Percentiles rank a stretch among this genome's conserved stretches.
Conservation (phyloP, 2,113 vertebrate species). For the Syngnathoides biaculeatus region DNA sequence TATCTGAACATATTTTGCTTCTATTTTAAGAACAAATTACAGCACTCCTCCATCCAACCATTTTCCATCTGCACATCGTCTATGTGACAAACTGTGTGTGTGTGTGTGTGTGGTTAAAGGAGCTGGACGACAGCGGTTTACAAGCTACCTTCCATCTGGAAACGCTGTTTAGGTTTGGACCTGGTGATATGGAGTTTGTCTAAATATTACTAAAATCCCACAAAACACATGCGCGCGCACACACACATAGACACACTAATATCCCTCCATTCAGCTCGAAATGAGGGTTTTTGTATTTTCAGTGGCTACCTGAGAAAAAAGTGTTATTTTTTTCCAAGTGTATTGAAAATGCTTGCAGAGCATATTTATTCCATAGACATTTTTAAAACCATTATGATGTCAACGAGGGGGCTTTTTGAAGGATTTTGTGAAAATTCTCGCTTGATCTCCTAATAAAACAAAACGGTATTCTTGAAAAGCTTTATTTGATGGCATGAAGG, state of each 20-base stretch:
- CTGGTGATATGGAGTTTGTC: not conserved
- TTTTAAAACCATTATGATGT: too few species aligned
- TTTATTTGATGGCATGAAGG: too few species aligned
- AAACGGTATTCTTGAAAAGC: too few species aligned
- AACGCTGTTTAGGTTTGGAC: not conserved
- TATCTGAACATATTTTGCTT: conserved; percentile 34
- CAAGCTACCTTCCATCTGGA: not conserved
- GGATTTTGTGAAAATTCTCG: too few species aligned
- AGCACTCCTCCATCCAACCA: conserved; percentile 28
- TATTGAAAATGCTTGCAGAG: too few species aligned
- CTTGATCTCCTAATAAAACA: too few species aligned
- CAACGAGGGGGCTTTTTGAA: too few species aligned
- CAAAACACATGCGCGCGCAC: not conserved
- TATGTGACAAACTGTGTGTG: conserved; percentile 26
- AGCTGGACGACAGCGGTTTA: not conserved
- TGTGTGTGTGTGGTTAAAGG: not conserved
- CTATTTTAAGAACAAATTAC: conserved; percentile 44
- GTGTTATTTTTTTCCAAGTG: too few species aligned
- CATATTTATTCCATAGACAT: too few species aligned
- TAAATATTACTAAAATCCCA: conserved; percentile 1
- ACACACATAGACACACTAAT: not conserved
- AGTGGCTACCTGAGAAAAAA: too few species aligned
- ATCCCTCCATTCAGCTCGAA: too few species aligned
- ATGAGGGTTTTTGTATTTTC: too few species aligned
- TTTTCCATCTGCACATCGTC: conserved; percentile 36